Evolutionary conservation across 2,797 vertebrate genomes (phyloP).

Genomic region (Potorous gilbertii): DNA sequence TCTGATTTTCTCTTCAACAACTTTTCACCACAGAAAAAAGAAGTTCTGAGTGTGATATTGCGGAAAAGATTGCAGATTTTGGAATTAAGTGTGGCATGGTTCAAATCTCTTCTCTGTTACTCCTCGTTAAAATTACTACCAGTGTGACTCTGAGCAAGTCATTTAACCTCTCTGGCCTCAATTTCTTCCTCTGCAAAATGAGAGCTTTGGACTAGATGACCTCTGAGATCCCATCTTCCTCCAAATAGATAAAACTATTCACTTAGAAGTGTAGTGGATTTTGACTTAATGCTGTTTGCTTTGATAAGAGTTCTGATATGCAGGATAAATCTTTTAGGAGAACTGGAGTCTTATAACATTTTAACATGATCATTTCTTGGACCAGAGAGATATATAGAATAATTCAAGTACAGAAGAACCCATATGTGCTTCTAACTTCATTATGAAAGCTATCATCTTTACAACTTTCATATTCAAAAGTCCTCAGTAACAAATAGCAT

Average conservation of each 20-base stretch:
- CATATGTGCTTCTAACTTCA: background rate
- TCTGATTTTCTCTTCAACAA: constrained; percentile 54
- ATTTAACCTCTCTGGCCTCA: background rate
- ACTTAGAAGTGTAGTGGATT: constrained; percentile 48
- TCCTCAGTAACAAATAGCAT: background rate
- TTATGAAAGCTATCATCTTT: background rate
- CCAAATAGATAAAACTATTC: background rate
- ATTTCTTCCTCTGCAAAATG: background rate
- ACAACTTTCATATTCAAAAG: background rate
- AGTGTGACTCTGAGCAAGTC: background rate
- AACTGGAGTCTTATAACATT: background rate
- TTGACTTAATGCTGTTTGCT: constrained; percentile 35
- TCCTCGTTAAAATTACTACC: background rate
- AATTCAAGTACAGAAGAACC: background rate
- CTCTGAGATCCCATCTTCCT: background rate
- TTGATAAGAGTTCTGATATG: constrained; percentile 20
- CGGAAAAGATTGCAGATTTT: background rate
- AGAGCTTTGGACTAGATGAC: background rate
- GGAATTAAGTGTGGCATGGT: background rate
- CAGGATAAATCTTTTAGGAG: background rate
- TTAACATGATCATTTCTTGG: background rate
- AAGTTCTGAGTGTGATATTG: constrained; percentile 7
- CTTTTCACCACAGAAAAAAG: background rate
- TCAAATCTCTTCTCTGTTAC: background rate
- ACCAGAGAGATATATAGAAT: background rate